phyloP scores from a whole-genome alignment of 2,113 vertebrate genomes.

The Scophthalmus maximus region DNA sequence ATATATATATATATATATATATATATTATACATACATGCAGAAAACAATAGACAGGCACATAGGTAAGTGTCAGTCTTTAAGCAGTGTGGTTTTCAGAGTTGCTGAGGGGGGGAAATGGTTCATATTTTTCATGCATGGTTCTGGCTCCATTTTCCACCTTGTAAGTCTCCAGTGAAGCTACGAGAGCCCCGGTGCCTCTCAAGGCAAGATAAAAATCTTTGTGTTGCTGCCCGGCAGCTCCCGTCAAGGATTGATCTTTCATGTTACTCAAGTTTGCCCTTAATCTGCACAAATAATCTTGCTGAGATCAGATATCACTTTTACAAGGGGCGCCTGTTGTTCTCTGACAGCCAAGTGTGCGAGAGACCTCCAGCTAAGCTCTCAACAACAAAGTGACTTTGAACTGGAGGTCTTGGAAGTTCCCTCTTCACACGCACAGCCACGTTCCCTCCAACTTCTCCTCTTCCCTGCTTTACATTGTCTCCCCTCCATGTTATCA shows the following conservation, averaged over 20 bases:
- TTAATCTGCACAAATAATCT: slow-evolving; percentile 67
- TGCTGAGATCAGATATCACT: slow-evolving; percentile 58
- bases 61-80: not conserved
- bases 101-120: not conserved
- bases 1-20: no score
- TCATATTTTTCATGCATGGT: not conserved
- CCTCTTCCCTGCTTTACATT: slow-evolving; percentile 5
- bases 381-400: slow-evolving; percentile 59
- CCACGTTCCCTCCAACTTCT: not conserved
- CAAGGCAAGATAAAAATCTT: slow-evolving; percentile 33
- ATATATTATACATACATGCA: not conserved
- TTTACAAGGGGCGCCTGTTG: slow-evolving; percentile 42
- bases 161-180: slow-evolving; percentile 6
- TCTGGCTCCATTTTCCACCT: not conserved
- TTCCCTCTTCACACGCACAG: slow-evolving; percentile 11
- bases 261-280: slow-evolving; percentile 49
- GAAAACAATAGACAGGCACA: not conserved
- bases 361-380: slow-evolving; percentile 60
- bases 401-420: slow-evolving; percentile 45
- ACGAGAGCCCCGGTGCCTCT: slow-evolving; percentile 11
- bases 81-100: not conserved
- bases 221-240: slow-evolving; percentile 29
- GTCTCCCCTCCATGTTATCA: slow-evolving; percentile 7
- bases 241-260: slow-evolving; percentile 49
- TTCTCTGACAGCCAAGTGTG: slow-evolving; percentile 51